Conservation (phyloP, 1,140 invertebrate species). For the Macrocentrus cingulum region DNA sequence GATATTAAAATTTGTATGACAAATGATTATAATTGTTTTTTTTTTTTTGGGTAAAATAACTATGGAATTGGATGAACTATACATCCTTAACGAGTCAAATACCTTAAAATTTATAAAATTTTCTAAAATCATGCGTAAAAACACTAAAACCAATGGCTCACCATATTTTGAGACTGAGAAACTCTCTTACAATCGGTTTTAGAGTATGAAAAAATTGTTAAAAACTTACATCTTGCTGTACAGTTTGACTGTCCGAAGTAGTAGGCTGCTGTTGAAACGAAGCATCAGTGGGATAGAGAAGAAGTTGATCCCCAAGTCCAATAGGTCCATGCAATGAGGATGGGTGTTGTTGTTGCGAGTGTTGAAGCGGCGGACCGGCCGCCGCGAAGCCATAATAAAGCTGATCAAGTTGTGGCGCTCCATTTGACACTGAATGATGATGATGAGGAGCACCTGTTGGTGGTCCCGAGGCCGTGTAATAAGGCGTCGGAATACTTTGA, state of each 20-base stretch:
- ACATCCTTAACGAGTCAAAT: too few species aligned
- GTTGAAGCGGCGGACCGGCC: conserved; percentile 39
- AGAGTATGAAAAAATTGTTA: neutral
- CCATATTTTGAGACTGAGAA: neutral
- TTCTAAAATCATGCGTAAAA: too few species aligned
- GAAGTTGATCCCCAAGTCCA: conserved; percentile 49
- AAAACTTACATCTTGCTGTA: conserved; percentile 45
- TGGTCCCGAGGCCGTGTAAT: conserved; percentile 44
- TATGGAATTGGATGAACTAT: too few species aligned
- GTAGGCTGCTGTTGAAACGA: conserved; percentile 41
- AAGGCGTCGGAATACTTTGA: conserved; percentile 44
- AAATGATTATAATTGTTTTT: too few species aligned
- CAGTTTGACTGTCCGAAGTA: conserved; percentile 41
- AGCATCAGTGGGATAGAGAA: conserved; percentile 48
- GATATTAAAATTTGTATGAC: too few species aligned
- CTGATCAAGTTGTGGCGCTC: conserved; percentile 47
- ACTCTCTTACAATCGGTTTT: too few species aligned
- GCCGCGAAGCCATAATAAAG: conserved; percentile 48
- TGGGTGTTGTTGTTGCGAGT: conserved; percentile 28
- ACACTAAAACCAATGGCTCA: too few species aligned
- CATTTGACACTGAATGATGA: conserved; percentile 45
- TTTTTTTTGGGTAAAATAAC: too few species aligned
- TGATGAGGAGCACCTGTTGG: conserved; percentile 28
- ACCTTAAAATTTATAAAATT: too few species aligned
- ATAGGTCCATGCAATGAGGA: conserved; percentile 45